A percentile compares a stretch with the other conserved stretches of the same genome.
Conservation (phyloP, 2,113 vertebrate species). For the Ictidomys tridecemlineatus region DNA sequence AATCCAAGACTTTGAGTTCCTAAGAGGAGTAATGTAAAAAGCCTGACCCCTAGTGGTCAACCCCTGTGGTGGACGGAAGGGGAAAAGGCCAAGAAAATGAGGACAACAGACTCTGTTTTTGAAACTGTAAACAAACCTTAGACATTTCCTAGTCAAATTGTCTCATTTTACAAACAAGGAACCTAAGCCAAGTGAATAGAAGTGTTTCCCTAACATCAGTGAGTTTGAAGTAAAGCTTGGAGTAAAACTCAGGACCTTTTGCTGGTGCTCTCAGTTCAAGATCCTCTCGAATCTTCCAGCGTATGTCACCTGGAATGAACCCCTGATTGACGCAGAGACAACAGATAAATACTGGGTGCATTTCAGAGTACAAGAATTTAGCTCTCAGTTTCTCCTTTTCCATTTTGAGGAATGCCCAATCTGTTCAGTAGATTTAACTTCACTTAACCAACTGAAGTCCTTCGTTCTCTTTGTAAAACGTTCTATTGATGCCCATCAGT, state of each 20-base stretch:
- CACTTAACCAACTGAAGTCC: background rate
- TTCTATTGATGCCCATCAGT: background rate
- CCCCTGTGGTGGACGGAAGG: background rate
- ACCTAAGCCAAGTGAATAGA: background rate
- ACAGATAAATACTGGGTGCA: background rate
- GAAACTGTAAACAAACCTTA: background rate
- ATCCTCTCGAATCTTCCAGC: background rate
- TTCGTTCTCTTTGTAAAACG: background rate
- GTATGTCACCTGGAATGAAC: background rate
- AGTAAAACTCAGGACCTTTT: background rate
- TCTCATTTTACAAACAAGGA: background rate
- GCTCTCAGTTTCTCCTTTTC: background rate
- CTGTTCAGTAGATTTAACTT: background rate
- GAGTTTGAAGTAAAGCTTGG: background rate
- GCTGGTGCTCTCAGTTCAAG: background rate
- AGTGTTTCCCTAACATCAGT: background rate
- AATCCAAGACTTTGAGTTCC: background rate
- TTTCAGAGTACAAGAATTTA: background rate
- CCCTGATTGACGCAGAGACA: background rate
- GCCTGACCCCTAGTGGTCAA: conserved; percentile 74
- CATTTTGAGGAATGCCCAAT: background rate
- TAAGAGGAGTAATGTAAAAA: conserved; percentile 31
- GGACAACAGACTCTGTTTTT: conserved; percentile 12
- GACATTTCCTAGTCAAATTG: background rate
- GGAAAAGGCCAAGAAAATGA: conserved; percentile 14